Conservation (phyloP, 2,797 vertebrate genomes). For the Onychomys torridus region DNA sequence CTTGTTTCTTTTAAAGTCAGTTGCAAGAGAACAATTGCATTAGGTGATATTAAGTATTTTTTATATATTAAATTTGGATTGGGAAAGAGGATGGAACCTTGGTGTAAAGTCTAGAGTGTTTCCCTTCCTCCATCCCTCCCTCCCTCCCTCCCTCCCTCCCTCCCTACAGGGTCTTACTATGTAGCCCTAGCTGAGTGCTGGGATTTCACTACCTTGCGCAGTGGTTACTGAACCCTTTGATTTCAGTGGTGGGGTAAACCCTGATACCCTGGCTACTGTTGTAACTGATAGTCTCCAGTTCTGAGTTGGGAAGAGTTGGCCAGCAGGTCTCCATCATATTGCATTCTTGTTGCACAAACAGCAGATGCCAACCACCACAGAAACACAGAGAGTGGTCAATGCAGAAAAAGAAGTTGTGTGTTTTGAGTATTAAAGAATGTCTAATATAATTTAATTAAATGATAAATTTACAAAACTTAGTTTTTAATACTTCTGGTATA, state of each 20-base stretch:
- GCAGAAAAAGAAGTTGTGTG: not conserved
- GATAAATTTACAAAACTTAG: not conserved
- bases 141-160: not conserved
- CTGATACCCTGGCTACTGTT: not conserved
- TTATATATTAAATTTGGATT: not conserved
- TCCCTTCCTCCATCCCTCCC: not conserved
- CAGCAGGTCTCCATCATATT: not conserved
- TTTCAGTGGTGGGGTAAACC: not conserved
- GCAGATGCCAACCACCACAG: not conserved
- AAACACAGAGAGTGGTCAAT: not conserved
- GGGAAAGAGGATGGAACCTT: not conserved
- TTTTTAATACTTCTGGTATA: conserved; percentile 13
- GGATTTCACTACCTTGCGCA: not conserved
- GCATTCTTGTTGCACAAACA: not conserved
- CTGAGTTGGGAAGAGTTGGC: not conserved
- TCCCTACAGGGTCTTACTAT: not conserved
- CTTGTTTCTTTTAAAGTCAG: conserved; percentile 72
- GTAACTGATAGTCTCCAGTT: not conserved
- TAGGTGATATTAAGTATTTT: not conserved
- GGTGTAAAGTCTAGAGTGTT: not conserved
- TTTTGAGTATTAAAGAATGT: conserved; percentile 22
- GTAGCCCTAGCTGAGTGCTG: not conserved
- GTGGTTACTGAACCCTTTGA: not conserved
- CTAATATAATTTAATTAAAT: conserved; percentile 3
- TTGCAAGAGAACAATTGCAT: not conserved